A percentile compares a stretch with the other conserved stretches of the same genome.
Evolutionary conservation across 2,113 vertebrate species (phyloP).

Genomic region (Siniperca chuatsi): DNA sequence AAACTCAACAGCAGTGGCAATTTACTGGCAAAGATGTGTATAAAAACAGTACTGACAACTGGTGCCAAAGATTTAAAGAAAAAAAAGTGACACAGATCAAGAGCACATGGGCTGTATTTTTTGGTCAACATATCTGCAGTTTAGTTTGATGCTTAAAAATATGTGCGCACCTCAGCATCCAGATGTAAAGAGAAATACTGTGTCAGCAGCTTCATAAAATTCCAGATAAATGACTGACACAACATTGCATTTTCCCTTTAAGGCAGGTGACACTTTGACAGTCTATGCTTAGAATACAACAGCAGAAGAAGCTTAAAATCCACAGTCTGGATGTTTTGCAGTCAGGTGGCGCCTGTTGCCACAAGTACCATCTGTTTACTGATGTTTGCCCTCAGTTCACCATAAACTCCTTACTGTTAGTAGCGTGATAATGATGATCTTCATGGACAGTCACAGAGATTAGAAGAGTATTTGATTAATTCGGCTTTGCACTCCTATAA

Average conservation of each 20-base stretch:
- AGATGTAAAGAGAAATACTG: conserved; percentile 9
- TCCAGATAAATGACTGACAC: conserved; percentile 34
- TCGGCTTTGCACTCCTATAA: background rate
- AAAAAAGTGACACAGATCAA: conserved; percentile 6
- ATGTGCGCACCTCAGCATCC: background rate
- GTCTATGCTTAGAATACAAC: background rate
- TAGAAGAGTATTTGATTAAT: too few species aligned
- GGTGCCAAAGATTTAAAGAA: background rate
- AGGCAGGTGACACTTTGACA: conserved; percentile 23
- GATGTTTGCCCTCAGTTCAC: background rate
- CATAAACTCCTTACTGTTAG: background rate
- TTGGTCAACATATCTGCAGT: background rate
- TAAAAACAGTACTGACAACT: conserved; percentile 9
- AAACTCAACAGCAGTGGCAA: background rate
- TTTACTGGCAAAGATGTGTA: background rate
- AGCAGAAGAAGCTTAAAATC: conserved; percentile 8
- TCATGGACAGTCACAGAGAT: background rate
- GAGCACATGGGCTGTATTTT: background rate
- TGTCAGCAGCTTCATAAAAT: conserved; percentile 38
- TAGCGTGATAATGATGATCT: too few species aligned
- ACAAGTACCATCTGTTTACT: background rate
- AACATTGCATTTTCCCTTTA: conserved; percentile 2
- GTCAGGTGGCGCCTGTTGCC: background rate
- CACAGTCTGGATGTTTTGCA: background rate
- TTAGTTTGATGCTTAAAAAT: background rate